These are phyloP conservation scores for Pachymerium ferrugineum DNA, from an alignment of 2,888 invertebrate genomes.

Conservation along the genomic window DNA sequence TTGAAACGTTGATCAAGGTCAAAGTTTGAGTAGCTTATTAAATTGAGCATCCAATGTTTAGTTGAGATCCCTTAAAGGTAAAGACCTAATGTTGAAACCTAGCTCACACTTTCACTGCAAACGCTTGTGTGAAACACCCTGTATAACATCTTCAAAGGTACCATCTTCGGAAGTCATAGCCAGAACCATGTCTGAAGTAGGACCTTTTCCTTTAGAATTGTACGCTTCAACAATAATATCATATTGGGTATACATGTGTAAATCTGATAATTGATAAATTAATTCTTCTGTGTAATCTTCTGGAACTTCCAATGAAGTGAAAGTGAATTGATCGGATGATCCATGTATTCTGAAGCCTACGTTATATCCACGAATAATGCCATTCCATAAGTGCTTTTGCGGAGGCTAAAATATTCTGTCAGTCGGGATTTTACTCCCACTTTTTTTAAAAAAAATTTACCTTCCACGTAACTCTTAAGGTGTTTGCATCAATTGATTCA, in stretches of 20 bases:
- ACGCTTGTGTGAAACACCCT: background rate
- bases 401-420: background rate
- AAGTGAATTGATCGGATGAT: background rate
- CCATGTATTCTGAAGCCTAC: conserved; percentile 7
- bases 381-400: conserved; percentile 14
- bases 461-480: conserved; percentile 25
- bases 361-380: conserved; percentile 26
- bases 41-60: no score
- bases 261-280: conserved; percentile 1
- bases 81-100: no score
- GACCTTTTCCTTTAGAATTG: conserved; percentile 23
- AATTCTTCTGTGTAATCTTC: conserved; percentile 29
- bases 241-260: conserved; percentile 28
- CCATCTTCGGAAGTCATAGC: conserved; percentile 31
- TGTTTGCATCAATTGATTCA: conserved; percentile 1
- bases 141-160: background rate
- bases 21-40: no score
- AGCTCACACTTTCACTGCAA: background rate
- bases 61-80: no score
- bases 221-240: conserved; percentile 26
- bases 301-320: conserved; percentile 14
- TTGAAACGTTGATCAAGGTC: no score
- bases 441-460: background rate
- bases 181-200: background rate
- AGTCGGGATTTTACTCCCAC: background rate